Evolutionary conservation across 1,140 invertebrate genomes (phyloP).

Genomic region (Drosophila burlai): DNA sequence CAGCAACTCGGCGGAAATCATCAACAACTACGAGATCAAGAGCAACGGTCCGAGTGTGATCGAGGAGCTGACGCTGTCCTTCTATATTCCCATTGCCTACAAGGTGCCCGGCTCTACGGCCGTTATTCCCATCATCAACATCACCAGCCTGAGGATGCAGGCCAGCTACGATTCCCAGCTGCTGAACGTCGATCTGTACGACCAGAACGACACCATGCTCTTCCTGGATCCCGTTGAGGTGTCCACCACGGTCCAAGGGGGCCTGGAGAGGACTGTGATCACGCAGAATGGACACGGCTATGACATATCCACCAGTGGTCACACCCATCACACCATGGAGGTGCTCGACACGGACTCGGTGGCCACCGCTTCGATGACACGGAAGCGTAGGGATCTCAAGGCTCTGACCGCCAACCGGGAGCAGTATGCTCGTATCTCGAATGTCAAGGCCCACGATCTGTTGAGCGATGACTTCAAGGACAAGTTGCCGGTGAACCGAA

Average conservation of each 20-base stretch:
- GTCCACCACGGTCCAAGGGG: conserved; percentile 10
- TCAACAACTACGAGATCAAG: conserved; percentile 80
- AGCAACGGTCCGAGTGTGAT: conserved; percentile 79
- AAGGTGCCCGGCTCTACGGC: conserved; percentile 42
- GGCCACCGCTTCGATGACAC: conserved; percentile 60
- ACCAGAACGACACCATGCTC: conserved; percentile 73
- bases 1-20: conserved; percentile 60
- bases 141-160: conserved; percentile 72
- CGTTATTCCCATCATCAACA: conserved; percentile 70
- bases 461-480: conserved; percentile 77
- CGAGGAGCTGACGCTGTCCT: conserved; percentile 66
- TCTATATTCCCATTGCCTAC: conserved; percentile 78
- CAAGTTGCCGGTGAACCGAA: conserved; percentile 78
- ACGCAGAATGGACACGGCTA: conserved; percentile 57
- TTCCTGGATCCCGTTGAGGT: conserved; percentile 65
- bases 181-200: conserved; percentile 60
- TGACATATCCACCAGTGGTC: conserved; percentile 60
- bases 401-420: conserved; percentile 72
- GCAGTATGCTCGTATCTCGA: conserved; percentile 76
- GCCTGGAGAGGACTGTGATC: conserved; percentile 39
- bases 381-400: conserved; percentile 62
- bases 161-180: conserved; percentile 73
- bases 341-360: conserved; percentile 50
- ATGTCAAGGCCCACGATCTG: conserved; percentile 70
- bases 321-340: conserved; percentile 49